These are phyloP conservation scores for Geotria australis DNA, from an alignment of 2,797 vertebrate species.

Conservation along the genomic window DNA sequence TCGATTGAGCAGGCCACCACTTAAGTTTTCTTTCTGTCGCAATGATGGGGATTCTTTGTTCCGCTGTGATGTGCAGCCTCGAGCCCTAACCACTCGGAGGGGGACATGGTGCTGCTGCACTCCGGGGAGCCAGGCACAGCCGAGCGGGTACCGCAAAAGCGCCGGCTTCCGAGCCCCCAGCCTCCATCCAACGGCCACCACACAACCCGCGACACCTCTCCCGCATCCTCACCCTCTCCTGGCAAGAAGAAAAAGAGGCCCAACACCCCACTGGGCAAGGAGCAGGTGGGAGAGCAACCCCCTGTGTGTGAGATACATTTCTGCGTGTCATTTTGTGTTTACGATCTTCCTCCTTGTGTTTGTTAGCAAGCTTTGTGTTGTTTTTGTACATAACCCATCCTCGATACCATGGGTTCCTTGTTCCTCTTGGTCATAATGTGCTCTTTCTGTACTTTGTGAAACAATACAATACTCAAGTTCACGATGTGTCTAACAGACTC, in stretches of 20 bases:
- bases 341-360: too few relatives aligned
- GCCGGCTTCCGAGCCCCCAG: slow-evolving; percentile 69
- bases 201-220: slow-evolving; percentile 13
- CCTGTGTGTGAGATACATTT: background rate
- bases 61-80: background rate
- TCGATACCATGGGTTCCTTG: too few relatives aligned
- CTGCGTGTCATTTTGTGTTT: too few relatives aligned
- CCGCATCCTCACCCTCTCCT: slow-evolving; percentile 67
- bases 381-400: too few relatives aligned
- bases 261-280: slow-evolving; percentile 55
- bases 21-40: too few relatives aligned
- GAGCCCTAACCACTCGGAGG: background rate
- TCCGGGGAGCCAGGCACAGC: slow-evolving; percentile 36
- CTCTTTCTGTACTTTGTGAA: too few relatives aligned
- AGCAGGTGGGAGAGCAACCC: slow-evolving; percentile 36
- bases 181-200: slow-evolving; percentile 91
- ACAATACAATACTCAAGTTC: too few relatives aligned
- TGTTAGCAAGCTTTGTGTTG: too few relatives aligned
- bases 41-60: too few relatives aligned
- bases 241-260: slow-evolving; percentile 98
- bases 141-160: slow-evolving; percentile 49
- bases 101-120: background rate
- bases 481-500: too few relatives aligned
- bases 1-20: too few relatives aligned
- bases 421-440: too few relatives aligned